Conservation (phyloP, 2,888 invertebrate species). For the Clistopyga incitator region DNA sequence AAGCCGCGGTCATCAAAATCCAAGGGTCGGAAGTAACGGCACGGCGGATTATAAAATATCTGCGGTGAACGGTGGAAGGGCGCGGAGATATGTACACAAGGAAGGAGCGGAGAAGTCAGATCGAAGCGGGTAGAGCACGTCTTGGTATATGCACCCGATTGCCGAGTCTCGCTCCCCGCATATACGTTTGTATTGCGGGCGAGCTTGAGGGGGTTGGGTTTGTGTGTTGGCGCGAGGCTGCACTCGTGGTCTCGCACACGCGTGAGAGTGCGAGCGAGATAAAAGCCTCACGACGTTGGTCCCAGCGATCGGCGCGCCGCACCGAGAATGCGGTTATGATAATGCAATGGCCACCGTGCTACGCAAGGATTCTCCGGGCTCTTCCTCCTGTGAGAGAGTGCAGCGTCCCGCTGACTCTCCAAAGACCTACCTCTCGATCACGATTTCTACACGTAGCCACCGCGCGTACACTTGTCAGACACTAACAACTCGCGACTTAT, state of each 20-base stretch:
- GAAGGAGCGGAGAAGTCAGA: background rate
- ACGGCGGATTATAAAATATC: slow-evolving; percentile 21
- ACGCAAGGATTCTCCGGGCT: slow-evolving; percentile 79
- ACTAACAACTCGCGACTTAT: slow-evolving; percentile 62
- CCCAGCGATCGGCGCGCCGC: slow-evolving; percentile 69
- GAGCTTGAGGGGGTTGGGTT: slow-evolving; percentile 44
- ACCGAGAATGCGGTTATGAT: slow-evolving; percentile 83
- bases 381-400: slow-evolving; percentile 57
- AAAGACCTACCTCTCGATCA: slow-evolving; percentile 67
- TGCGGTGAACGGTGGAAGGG: background rate
- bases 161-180: slow-evolving; percentile 21
- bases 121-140: slow-evolving; percentile 23
- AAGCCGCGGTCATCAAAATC: background rate
- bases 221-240: slow-evolving; percentile 32
- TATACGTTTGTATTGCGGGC: slow-evolving; percentile 13
- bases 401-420: slow-evolving; percentile 62
- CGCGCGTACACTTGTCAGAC: slow-evolving; percentile 64
- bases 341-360: slow-evolving; percentile 83
- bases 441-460: slow-evolving; percentile 63
- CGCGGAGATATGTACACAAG: slow-evolving; percentile 19
- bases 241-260: slow-evolving; percentile 5
- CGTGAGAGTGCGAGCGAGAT: slow-evolving; percentile 59
- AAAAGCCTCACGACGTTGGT: slow-evolving; percentile 59
- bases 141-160: slow-evolving; percentile 40
- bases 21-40: background rate